Percentiles rank a stretch among this genome's conserved stretches.
phyloP scores from a whole-genome alignment of 2,797 vertebrate genomes.

The Anabas testudineus region DNA sequence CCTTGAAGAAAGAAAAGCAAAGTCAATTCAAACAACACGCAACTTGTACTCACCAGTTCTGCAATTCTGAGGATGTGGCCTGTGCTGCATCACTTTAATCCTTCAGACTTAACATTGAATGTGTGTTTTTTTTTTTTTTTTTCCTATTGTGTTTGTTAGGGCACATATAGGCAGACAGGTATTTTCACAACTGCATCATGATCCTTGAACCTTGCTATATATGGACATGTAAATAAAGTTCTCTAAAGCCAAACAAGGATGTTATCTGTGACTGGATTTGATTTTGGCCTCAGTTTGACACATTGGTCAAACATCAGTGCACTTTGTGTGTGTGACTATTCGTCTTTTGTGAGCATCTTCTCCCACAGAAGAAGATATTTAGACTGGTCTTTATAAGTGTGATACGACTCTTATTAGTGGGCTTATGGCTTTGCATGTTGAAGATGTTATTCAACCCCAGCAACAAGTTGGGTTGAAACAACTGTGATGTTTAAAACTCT shows the following conservation, averaged over 20 bases:
- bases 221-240: conserved; percentile 88
- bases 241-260: conserved; percentile 77
- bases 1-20: conserved; percentile 49
- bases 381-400: not conserved
- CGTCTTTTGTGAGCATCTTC: not conserved
- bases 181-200: conserved; percentile 75
- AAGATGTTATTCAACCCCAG: not conserved
- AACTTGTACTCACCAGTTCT: conserved; percentile 42
- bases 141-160: conserved; percentile 78
- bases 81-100: conserved; percentile 44
- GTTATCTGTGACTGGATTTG: conserved; percentile 41
- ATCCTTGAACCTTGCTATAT: conserved; percentile 80
- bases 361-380: conserved; percentile 10
- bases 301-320: not conserved
- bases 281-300: conserved; percentile 3
- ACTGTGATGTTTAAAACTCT: conserved; percentile 33
- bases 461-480: conserved; percentile 8
- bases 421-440: not conserved
- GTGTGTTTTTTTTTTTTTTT: no score
- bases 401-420: not conserved
- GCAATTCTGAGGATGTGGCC: conserved; percentile 58
- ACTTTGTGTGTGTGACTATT: not conserved
- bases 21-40: conserved; percentile 39
- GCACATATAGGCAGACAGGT: conserved; percentile 77
- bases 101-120: conserved; percentile 58